Evolutionary conservation across 2,888 invertebrate genomes (phyloP), one percentile per base, ranked within the genome.

Genomic region (Myopa testacea): DNA sequence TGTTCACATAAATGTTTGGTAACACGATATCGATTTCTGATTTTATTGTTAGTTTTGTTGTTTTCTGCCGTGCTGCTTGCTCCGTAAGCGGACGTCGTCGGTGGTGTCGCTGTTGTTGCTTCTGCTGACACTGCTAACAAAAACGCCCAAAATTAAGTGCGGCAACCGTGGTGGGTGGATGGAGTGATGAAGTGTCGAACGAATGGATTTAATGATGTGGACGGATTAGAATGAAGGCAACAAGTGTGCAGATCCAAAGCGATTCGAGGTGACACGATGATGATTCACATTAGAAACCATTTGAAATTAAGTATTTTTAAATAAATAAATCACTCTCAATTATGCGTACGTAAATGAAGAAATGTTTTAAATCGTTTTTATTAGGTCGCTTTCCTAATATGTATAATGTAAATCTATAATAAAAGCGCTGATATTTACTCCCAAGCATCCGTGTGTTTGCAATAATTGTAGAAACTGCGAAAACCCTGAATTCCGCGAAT

Each of bases 1-100:
- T 63, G 73, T 62, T 73, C 73, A 55, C 60, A 60, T 62, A 16
- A 37, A 60, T 72, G 40, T 73, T 73, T 73, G 63, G 37, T 37
- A 65, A 65, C 16, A 14, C 37, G 37, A 65, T 37, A 65, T 10
- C 26, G 65, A 16, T 65, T 37, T 65, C 34, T 65, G 26, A n/a
- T 63, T 16, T 34, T 37, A 6, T 63, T 34, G 34, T 63, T 63
- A 4, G 0, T 26, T n/a, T 10, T 7, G 37, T 38, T 38, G 37
- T 65, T 38, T 4, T 37, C 10, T 10, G 34, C 4, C 26, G 3
- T 63, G 5, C 26, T 63, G 10, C 34, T 34, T 34, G 26, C 26
- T 8, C 10, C 34, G 10, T 63, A 5, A 19, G 8, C 62, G 4
- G n/a, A 12, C 12, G 26, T 63, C 26, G 62, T 12, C 26, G n/a